Evolutionary conservation across 2,888 invertebrate species (phyloP).

Genomic region (Alloscopus bannaensis): DNA sequence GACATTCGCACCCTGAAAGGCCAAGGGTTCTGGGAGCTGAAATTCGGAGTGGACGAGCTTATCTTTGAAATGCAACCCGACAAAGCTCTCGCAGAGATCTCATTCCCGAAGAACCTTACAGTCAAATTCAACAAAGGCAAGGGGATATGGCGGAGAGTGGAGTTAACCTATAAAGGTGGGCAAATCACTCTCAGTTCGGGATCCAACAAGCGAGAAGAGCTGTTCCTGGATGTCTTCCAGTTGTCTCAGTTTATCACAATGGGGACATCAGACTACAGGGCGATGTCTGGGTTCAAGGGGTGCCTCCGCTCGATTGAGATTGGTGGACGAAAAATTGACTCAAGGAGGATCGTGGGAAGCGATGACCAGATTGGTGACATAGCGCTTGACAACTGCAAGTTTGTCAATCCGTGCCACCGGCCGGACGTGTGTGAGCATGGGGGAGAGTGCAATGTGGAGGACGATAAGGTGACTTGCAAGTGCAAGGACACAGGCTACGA

Average conservation of each 20-base stretch:
- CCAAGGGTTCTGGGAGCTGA: constrained; percentile 91
- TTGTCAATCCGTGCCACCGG: constrained; percentile 75
- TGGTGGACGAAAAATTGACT: constrained; percentile 87
- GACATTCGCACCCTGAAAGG: constrained; percentile 84
- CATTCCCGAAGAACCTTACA: constrained; percentile 80
- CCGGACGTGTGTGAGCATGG: constrained; percentile 92
- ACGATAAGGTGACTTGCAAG: constrained; percentile 89
- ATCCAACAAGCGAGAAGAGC: constrained; percentile 26
- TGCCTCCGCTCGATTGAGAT: constrained; percentile 93
- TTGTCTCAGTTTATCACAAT: constrained; percentile 66
- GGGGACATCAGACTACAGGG: constrained; percentile 66
- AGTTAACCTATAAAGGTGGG: constrained; percentile 85
- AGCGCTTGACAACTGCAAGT: constrained; percentile 91
- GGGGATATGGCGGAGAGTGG: constrained; percentile 88
- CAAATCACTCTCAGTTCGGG: constrained; percentile 83
- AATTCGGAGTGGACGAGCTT: constrained; percentile 89
- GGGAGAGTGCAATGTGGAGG: constrained; percentile 91
- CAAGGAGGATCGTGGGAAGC: constrained; percentile 87
- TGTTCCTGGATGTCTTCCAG: constrained; percentile 61
- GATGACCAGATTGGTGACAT: constrained; percentile 91
- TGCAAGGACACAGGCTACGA: constrained; percentile 83
- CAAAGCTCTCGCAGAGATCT: constrained; percentile 62
- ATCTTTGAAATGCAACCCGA: constrained; percentile 88
- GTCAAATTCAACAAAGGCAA: constrained; percentile 81
- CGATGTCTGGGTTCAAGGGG: constrained; percentile 85